Evolutionary conservation across 2,888 invertebrate genomes (phyloP), one percentile per base, ranked within the genome.

Genomic region (Phragmatobia fuliginosa): DNA sequence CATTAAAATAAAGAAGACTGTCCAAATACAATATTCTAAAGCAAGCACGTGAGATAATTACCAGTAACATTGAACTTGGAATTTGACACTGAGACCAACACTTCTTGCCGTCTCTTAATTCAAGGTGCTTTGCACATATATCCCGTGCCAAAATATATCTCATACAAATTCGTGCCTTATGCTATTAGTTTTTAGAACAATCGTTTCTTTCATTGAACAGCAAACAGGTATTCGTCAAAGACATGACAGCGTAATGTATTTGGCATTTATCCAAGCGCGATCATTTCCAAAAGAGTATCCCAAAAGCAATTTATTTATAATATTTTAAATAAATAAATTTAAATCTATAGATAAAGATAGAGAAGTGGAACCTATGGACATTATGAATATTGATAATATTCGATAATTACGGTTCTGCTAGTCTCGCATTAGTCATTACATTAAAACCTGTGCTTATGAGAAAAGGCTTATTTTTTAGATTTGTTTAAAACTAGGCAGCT

Each of bases 11-110:
- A 18, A 66, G 45, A 32, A 72, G 33, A 33, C 59, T 65, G 65
- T 68, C 71, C 74, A 76, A 81, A 77, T 80, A 56, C 36, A 80
- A 58, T 66, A 79, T 73, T 84, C 86, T 90, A 91, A 90, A 91
- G 88, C 87, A 73, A 76, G 71, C 75, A 83, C 79, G 86, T 85
- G 81, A 85, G 84, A 82, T 89, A 92, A 92, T 90, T 90, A 91
- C 85, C 61, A 65, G 69, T 80, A 91, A 88, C 92, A 92, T 92
- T 93, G 93, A 93, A 92, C 93, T 93, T 93, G 92, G 83, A 83
- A 85, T 79, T 82, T 82, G 85, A 86, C 83, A 78, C 81, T 88
- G 88, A 87, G 88, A 88, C 88, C 25, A 52, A 65, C 74, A 68
- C 75, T 73, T 76, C 74, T 70, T 66, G 66, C 28, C 32, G 33